These are phyloP conservation scores for Scortum barcoo DNA, from an alignment of 2,113 vertebrate species.

Conservation along the genomic window DNA sequence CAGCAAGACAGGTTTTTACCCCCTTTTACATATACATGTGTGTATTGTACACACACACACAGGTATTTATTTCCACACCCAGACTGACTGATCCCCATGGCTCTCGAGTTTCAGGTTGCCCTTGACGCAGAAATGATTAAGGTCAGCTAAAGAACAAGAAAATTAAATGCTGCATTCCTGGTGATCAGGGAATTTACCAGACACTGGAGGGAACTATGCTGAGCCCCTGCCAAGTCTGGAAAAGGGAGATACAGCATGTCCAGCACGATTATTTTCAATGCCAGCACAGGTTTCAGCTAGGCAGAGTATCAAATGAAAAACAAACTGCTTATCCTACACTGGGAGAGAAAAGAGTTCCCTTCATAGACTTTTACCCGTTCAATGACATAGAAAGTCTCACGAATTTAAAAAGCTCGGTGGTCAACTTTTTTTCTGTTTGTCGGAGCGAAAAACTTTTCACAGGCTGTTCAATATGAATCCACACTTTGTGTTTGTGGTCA, in stretches of 20 bases:
- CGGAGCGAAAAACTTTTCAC: constrained; percentile 35
- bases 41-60: constrained; percentile 18
- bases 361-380: background rate
- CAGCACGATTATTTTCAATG: constrained; percentile 39
- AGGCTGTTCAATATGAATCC: constrained; percentile 44
- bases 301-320: background rate
- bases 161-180: constrained; percentile 64
- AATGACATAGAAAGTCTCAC: background rate
- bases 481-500: constrained; percentile 46
- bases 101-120: constrained; percentile 51
- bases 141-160: constrained; percentile 60
- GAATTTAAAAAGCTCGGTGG: background rate
- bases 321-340: background rate
- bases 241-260: constrained; percentile 42
- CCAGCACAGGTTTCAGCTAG: background rate
- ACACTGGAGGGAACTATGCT: constrained; percentile 39
- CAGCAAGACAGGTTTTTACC: constrained; percentile 51
- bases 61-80: constrained; percentile 56
- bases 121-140: constrained; percentile 59
- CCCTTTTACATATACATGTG: constrained; percentile 32
- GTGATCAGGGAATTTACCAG: constrained; percentile 58
- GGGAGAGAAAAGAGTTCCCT: background rate
- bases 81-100: constrained; percentile 34
- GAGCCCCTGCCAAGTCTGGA: constrained; percentile 43
- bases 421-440: constrained; percentile 22